Percentiles rank a stretch among this genome's conserved stretches.
Evolutionary conservation across 2,888 invertebrate species (phyloP).

Genomic region (Parascotia fuliginaria): DNA sequence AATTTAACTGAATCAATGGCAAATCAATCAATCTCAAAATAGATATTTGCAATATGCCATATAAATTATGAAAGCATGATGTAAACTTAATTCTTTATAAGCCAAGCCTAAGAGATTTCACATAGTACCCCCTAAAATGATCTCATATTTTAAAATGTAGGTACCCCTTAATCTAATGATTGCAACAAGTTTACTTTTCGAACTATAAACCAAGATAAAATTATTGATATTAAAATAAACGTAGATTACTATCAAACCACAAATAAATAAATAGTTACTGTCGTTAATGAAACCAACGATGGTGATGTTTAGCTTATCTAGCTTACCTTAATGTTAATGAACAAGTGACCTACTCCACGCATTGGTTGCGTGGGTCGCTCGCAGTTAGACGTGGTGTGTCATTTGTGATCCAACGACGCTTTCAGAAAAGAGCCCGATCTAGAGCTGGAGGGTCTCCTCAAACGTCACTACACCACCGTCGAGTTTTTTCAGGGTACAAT

Average conservation of each 20-base stretch:
- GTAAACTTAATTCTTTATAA: neutral
- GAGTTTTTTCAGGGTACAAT: slow-evolving; percentile 99
- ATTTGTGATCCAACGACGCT: slow-evolving; percentile 79
- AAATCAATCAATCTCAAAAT: too few species aligned
- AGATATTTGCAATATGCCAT: neutral
- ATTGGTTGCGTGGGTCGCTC: slow-evolving; percentile 5
- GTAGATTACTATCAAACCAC: neutral
- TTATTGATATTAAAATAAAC: slow-evolving; percentile 9
- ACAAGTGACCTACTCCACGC: neutral
- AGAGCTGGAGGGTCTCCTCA: slow-evolving; percentile 99
- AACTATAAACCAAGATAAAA: neutral
- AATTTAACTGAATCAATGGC: too few species aligned
- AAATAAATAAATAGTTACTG: slow-evolving; percentile 3
- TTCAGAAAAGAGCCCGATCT: slow-evolving; percentile 99
- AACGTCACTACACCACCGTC: slow-evolving; percentile 99
- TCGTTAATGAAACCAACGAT: slow-evolving; percentile 2
- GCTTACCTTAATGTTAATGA: neutral
- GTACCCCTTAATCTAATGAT: neutral
- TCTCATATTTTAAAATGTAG: neutral
- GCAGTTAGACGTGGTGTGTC: slow-evolving; percentile 55
- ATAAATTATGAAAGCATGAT: neutral
- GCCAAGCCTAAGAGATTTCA: too few species aligned
- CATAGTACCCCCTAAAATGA: neutral
- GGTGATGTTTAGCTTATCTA: neutral
- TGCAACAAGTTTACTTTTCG: neutral